Conservation (phyloP, 2,113 vertebrate genomes). For the Choloepus hoffmanni region DNA sequence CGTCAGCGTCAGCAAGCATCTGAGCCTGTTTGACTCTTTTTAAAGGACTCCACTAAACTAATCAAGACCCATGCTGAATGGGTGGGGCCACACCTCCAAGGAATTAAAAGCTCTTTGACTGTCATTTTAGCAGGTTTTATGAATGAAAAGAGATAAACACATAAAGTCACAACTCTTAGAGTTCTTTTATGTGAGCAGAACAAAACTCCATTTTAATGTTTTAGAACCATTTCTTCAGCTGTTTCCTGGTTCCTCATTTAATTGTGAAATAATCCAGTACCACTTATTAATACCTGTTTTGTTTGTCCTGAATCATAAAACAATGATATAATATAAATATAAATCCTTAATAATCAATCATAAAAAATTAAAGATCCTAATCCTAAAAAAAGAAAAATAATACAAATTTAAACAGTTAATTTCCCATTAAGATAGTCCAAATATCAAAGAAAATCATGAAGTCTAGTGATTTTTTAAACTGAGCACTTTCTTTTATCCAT, state of each 20-base stretch:
- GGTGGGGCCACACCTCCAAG: too few relatives aligned
- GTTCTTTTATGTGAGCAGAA: neutral
- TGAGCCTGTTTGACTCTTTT: too few relatives aligned
- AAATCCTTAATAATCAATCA: neutral
- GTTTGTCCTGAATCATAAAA: neutral
- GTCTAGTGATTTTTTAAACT: neutral
- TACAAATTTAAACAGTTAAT: neutral
- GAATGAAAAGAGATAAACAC: neutral
- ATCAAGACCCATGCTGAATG: too few relatives aligned
- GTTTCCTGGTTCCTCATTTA: neutral
- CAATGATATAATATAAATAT: neutral
- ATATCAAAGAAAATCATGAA: neutral
- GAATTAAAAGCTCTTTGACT: neutral
- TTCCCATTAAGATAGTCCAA: neutral
- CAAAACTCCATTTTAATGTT: neutral
- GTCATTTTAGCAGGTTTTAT: neutral
- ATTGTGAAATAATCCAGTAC: neutral
- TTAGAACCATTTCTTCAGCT: neutral
- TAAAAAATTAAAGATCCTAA: neutral
- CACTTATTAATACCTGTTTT: neutral
- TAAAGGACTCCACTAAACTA: too few relatives aligned
- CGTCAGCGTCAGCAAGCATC: too few relatives aligned
- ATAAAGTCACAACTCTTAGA: neutral
- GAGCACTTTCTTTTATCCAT: neutral
- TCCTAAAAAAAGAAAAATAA: neutral